These are phyloP conservation scores for Drosophila rhopaloa DNA, from an alignment of 1,140 invertebrate species.

Conservation along the genomic window DNA sequence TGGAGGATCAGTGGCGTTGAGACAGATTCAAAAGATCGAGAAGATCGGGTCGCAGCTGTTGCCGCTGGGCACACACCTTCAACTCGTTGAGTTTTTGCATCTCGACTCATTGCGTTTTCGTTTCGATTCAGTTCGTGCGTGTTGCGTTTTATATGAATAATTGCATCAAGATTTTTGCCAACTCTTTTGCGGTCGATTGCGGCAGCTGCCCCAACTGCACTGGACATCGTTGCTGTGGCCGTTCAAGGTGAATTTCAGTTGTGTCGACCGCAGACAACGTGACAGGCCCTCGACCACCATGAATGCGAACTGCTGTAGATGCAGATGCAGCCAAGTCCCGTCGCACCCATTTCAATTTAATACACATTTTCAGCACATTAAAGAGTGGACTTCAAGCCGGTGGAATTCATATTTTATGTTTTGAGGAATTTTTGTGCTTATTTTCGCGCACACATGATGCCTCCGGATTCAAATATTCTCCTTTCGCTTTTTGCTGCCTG, in stretches of 20 bases:
- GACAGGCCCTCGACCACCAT: conserved; percentile 71
- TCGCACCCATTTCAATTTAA: conserved; percentile 71
- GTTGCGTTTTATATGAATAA: conserved; percentile 67
- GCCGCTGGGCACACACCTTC: conserved; percentile 69
- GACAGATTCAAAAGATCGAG: conserved; percentile 41
- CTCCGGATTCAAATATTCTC: conserved; percentile 34
- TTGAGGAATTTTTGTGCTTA: conserved; percentile 50
- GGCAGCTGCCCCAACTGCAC: conserved; percentile 33
- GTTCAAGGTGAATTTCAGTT: conserved; percentile 73
- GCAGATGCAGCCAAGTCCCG: not conserved
- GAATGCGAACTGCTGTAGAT: conserved; percentile 33
- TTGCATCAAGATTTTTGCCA: conserved; percentile 74
- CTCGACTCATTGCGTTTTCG: conserved; percentile 8
- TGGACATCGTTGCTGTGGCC: conserved; percentile 33
- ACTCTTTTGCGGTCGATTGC: conserved; percentile 40
- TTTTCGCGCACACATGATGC: conserved; percentile 56
- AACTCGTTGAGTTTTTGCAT: conserved; percentile 40
- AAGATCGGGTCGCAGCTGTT: conserved; percentile 60
- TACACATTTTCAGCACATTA: conserved; percentile 70
- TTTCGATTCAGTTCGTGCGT: conserved; percentile 29
- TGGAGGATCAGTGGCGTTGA: conserved; percentile 42
- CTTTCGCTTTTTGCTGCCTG: conserved; percentile 24
- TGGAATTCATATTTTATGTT: conserved; percentile 46
- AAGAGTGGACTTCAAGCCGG: conserved; percentile 26
- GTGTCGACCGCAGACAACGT: conserved; percentile 69